Base-by-base conservation (phyloP, 2,888 invertebrate genomes). In the Cheilosia soror region DNA sequence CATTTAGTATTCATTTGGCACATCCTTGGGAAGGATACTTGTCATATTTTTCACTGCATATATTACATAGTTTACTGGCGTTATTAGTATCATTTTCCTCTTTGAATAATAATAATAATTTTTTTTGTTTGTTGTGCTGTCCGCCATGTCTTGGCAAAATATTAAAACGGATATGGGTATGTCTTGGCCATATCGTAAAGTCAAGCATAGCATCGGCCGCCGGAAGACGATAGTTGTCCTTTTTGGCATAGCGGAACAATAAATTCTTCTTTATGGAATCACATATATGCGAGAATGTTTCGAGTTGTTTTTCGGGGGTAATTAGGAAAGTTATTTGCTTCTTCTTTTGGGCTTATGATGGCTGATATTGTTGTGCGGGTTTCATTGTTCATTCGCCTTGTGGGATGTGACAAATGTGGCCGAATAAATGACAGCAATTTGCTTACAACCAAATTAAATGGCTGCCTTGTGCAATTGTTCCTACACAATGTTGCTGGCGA, bases 1-100 rank as follows among this genome's bases (percentile, higher is more conserved):
- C 37, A 79, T 75, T 79, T 84, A 55, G 69, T 71, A 80, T 84
- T 84, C 80, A 84, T 84, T 84, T 84, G 84, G 84, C 84, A 84
- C 84, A 84, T 84, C 79, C 79, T 79, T 65, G 9, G 47, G 71
- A 81, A 81, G 81, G 76, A 85, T 37, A 37, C 81, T 81, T 85
- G 81, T 85, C 85, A 85, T 85, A 85, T 85, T 85, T 85, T 81
- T 72, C 81, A 85, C 75, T 80, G 75, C 84, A 85, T 80, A 80
- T 60, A 80, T 85, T 84, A 84, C 76, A 66, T 55, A 76, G 85
- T 85, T 85, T 85, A 85, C 80, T 85, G 66, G 57, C 76, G 71
- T 81, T 77, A 85, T 81, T 81, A 85, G 85, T 76, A 81, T 85
- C 76, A 72, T 85, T 77, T 85, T 71, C 65, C 62, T 79, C 79